phyloP scores from a whole-genome alignment of 53 echinoderm and acorn worm genomes.

The Echinarachnius parma region DNA sequence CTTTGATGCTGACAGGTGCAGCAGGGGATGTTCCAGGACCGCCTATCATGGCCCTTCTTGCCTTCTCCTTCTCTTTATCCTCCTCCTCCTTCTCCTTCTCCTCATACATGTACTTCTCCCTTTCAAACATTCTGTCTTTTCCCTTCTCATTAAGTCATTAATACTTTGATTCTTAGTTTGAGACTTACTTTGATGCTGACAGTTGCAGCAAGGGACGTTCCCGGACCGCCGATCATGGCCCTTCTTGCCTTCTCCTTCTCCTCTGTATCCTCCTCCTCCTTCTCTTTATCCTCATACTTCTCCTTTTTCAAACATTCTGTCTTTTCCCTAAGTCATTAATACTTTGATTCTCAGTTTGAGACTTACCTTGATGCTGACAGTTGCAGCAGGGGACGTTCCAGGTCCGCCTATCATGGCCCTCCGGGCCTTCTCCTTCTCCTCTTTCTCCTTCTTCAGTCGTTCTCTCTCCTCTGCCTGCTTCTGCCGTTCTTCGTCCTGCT shows the following conservation, averaged over 20 bases:
- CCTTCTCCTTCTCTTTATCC: too few relatives aligned
- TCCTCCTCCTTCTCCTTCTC: too few relatives aligned
- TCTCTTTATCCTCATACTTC: background rate
- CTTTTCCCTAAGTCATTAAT: too few relatives aligned
- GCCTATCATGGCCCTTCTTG: too few relatives aligned
- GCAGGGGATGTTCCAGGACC: too few relatives aligned
- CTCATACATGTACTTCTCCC: too few relatives aligned
- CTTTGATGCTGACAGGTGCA: too few relatives aligned
- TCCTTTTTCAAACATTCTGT: too few relatives aligned
- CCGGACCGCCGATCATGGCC: background rate
- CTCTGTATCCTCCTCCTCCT: background rate
- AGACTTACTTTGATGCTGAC: background rate
- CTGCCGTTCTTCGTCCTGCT: slow-evolving; percentile 21
- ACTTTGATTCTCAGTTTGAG: background rate
- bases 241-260: background rate
- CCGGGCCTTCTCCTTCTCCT: slow-evolving; percentile 34
- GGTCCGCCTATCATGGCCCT: background rate
- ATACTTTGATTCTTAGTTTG: too few relatives aligned
- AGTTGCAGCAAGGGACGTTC: too few relatives aligned
- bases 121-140: too few relatives aligned
- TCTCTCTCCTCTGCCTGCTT: slow-evolving; percentile 28
- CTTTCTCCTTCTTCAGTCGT: slow-evolving; percentile 35
- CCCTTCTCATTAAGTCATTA: too few relatives aligned
- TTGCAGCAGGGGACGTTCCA: background rate
- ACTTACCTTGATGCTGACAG: background rate